phyloP scores from a whole-genome alignment of 2,888 invertebrate species.

The Pyrocoelia pectoralis region DNA sequence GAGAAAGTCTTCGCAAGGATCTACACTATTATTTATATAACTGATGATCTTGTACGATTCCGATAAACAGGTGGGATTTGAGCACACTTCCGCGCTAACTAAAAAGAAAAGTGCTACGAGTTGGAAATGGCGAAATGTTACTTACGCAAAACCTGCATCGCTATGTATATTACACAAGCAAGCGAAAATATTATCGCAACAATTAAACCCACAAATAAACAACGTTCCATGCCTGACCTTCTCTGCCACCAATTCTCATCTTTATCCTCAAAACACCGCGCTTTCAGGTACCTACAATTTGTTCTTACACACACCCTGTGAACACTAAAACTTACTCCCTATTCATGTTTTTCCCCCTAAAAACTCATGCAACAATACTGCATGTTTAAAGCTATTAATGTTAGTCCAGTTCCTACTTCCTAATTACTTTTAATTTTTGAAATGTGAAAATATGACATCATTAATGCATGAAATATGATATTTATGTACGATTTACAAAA shows the following conservation, averaged over 20 bases:
- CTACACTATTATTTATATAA: conserved; percentile 70
- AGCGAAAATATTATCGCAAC: neutral
- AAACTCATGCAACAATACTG: neutral
- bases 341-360: conserved; percentile 3
- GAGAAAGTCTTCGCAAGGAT: conserved; percentile 80
- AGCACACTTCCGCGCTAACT: neutral
- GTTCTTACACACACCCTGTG: neutral
- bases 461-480: neutral
- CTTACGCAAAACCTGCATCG: conserved; percentile 1
- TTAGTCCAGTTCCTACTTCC: conserved; percentile 4
- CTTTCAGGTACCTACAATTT: neutral
- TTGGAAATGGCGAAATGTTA: no score
- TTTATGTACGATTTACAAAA: neutral
- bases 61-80: neutral
- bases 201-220: neutral
- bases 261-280: conserved; percentile 4
- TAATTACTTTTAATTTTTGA: conserved; percentile 12
- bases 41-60: conserved; percentile 69
- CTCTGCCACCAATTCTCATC: conserved; percentile 16
- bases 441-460: neutral
- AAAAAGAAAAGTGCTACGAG: no score
- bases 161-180: neutral
- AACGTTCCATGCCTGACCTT: conserved; percentile 12
- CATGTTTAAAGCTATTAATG: neutral
- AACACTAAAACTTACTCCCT: neutral